Base-by-base conservation (phyloP, 2,113 vertebrate species). In the Haemorhous mexicanus region DNA sequence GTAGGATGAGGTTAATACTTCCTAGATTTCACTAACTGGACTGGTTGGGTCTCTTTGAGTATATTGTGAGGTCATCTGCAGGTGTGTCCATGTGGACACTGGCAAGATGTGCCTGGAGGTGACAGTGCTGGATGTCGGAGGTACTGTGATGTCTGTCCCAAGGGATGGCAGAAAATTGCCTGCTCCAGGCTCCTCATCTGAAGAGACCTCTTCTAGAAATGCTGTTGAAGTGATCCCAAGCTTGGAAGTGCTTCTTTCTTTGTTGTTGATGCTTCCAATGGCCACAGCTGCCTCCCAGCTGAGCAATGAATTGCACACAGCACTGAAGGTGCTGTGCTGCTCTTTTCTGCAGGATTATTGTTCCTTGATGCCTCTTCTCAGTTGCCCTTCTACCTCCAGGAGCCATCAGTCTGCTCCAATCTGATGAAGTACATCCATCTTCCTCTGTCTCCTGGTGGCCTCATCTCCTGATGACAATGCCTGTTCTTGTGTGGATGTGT, bases 221-320 rank as follows among this genome's bases (percentile, higher is more conserved):
- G 73, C 43, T 78, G 8, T 63, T 47, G 50, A 41, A 49, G 28
- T 73, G 32, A 69, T 35, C 27, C 12, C 1, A 4, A 27, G 7
- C 47, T 49, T 90, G 35, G 67, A 37, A 28, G 7, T 46, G 5
- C 16, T 76, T 64, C 41, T 84, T 89, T 66, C 16, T 64, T 80
- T 11, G 37, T 53, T 49, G 13, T 17, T 58, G 41, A 11, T 91
- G 46, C 20, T 89, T 85, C 56, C 58, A 64, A 56, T 27, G 20
- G 15, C 37, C 73, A 21, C 1, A 1, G 32, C 53, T 77, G 44
- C 17, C 18, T 80, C 24, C 17, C 0, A 0, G 37, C 27, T 28
- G 47, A 35, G 30, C 44, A 33, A 2, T 9, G 58, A 70, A 59
- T 15, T 5, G 8, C 63, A 28, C 33, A 5, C 3, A 59, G 33